Base-by-base conservation (phyloP, 2,113 vertebrate species). In the Lepisosteus osseus region DNA sequence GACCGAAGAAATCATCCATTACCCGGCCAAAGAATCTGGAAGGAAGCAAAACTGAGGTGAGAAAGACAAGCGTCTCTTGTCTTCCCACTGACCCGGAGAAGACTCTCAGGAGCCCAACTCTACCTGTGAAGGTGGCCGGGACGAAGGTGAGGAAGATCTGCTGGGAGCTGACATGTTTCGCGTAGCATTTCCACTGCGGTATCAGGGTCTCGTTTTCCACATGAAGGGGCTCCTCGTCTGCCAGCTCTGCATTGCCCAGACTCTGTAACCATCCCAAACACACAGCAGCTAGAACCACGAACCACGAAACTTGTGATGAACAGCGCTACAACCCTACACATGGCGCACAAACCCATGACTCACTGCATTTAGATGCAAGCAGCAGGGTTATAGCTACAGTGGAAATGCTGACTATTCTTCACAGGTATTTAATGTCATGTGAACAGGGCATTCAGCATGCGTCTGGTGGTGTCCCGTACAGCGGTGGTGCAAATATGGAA, bases 131-230 rank as follows among this genome's bases (percentile, higher is more conserved):
- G 63, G 92, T 81, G 17, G 94, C 92, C 45, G 97, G 97, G 42
- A 99, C 90, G 79, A 99, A 97, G 65, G 94, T 97, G 78, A 99
- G 92, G 67, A 99, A 88, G 71, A 97, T 88, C 47, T 98, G 97
- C 85, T 98, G 96, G 0, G 92, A 87, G 74, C 83, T 95, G 79
- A 95, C 87, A 69, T 93, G 90, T 78, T 95, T 96, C 55, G 93
- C 92, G 11, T 98, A 98, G 78, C 97, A 98, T 70, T 92, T 93
- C 97, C 97, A 99, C 17, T 93, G 95, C 5, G 94, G 93, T 0
- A 71, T 74, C 29, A 84, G 86, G 29, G 76, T 70, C 69, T 83
- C 84, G 0, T 69, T 67, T 0, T 85, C 86, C 7, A 55, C 75
- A 64, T 83, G 71, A 13, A 82, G 54, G 13, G 79, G 70, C 0